Base-by-base conservation (phyloP, 2,113 vertebrate species). In the Anolis carolinensis region DNA sequence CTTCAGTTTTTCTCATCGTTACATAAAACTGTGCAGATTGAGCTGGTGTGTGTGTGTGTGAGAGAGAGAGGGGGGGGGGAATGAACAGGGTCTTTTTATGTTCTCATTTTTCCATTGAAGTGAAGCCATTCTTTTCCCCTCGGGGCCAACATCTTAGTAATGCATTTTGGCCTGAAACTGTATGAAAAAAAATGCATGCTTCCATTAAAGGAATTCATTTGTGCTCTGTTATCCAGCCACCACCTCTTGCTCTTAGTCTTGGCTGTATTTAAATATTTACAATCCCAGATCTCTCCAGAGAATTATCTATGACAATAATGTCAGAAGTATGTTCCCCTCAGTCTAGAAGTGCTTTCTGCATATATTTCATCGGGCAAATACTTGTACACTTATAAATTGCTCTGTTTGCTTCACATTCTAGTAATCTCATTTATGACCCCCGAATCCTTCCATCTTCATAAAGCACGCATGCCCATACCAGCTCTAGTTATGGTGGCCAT, bases 71-170 rank as follows among this genome's bases (percentile, higher is more conserved):
- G 36, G 32, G 70, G 7, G 36, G 39, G 36, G 10, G 39, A 48
- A 59, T 63, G 55, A 80, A 25, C 32, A 87, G 81, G 48, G 9
- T 74, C 50, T 87, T 91, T 89, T 71, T 84, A 79, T 23, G 21
- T 32, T 16, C 16, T 32, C 2, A 81, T 11, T 87, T 92, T 77
- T 84, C 25, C 5, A 85, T 89, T 91, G 48, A 91, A 86, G 62
- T 87, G 84, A 90, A 92, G 93, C 88, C 87, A 93, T 77, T 91
- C 91, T 89, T 90, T 77, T 90, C 92, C 86, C 88, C 18, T 55
- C 90, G 27, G 4, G 90, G 62, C 82, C 55, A 79, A 90, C 77
- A 92, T 86, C 89, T 89, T 30, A 87, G 83, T 9, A 8, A 86
- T 68, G 8, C 88, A 62, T 81, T 89, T 68, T 25, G 78, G 65